Percentiles rank a stretch among this genome's conserved stretches.
Conservation (phyloP, 1,140 invertebrate genomes). For the Sipha flava region DNA sequence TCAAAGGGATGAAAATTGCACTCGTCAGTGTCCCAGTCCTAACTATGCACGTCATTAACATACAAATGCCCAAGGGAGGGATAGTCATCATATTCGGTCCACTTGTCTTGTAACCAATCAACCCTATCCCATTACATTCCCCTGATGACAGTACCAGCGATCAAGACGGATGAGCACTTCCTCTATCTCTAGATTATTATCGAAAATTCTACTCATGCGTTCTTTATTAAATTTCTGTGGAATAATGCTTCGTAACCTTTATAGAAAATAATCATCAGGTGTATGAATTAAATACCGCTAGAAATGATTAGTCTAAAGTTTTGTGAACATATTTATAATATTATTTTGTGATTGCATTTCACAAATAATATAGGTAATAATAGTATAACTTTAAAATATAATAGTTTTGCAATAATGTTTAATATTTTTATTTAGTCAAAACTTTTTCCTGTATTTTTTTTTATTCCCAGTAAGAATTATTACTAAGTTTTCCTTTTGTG, state of each 20-base stretch:
- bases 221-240: background rate
- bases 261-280: too few species aligned
- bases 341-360: too few species aligned
- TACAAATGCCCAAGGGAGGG: slow-evolving; percentile 32
- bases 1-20: slow-evolving; percentile 32
- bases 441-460: background rate
- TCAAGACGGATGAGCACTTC: slow-evolving; percentile 13
- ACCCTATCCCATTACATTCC: slow-evolving; percentile 28
- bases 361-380: too few species aligned
- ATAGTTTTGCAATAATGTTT: background rate
- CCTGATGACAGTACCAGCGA: background rate
- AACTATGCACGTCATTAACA: slow-evolving; percentile 31
- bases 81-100: slow-evolving; percentile 33
- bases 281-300: too few species aligned
- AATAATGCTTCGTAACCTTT: too few species aligned
- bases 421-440: background rate
- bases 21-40: slow-evolving; percentile 26
- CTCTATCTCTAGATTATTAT: background rate
- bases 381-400: too few species aligned
- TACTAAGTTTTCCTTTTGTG: slow-evolving; percentile 29
- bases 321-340: too few species aligned
- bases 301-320: too few species aligned
- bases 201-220: background rate
- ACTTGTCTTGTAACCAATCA: slow-evolving; percentile 33
- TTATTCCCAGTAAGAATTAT: background rate